These are phyloP conservation scores for Myotis myotis DNA, from an alignment of 2,797 vertebrate species.

Conservation along the genomic window DNA sequence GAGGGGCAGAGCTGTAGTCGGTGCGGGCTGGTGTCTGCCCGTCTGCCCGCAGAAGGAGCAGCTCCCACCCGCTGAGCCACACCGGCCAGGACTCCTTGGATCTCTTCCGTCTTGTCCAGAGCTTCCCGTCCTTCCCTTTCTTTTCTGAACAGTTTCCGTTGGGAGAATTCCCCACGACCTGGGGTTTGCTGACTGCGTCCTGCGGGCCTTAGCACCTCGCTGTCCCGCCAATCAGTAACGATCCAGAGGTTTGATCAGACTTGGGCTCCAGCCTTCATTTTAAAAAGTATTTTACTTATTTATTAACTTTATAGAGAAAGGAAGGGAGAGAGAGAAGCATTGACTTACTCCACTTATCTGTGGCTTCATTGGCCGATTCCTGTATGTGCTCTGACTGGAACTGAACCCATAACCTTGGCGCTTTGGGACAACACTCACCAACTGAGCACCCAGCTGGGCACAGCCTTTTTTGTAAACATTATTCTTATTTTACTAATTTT, in stretches of 20 bases:
- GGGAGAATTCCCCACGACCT: rapidly evolving
- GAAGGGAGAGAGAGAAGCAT: neutral
- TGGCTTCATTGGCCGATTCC: rapidly evolving
- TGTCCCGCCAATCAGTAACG: neutral
- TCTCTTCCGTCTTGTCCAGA: neutral
- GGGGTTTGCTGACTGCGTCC: rapidly evolving
- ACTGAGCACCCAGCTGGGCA: too few species aligned
- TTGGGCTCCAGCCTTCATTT: neutral
- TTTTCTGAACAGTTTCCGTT: neutral
- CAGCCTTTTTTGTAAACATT: neutral
- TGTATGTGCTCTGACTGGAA: too few species aligned
- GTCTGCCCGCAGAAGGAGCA: rapidly evolving
- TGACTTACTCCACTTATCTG: rapidly evolving
- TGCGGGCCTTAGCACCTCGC: too few species aligned
- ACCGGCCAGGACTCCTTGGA: neutral
- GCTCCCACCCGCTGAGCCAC: neutral
- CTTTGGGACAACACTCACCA: too few species aligned
- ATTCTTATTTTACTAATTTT: neutral
- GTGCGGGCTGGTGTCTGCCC: neutral
- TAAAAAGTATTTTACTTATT: neutral
- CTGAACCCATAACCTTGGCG: too few species aligned
- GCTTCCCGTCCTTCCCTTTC: neutral
- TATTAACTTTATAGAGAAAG: neutral
- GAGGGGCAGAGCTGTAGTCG: neutral
- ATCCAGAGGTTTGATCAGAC: neutral